A percentile compares a stretch with the other conserved stretches of the same genome.
These are phyloP conservation scores for Xanthia icteritia DNA, from an alignment of 2,888 invertebrate genomes.

Conservation along the genomic window DNA sequence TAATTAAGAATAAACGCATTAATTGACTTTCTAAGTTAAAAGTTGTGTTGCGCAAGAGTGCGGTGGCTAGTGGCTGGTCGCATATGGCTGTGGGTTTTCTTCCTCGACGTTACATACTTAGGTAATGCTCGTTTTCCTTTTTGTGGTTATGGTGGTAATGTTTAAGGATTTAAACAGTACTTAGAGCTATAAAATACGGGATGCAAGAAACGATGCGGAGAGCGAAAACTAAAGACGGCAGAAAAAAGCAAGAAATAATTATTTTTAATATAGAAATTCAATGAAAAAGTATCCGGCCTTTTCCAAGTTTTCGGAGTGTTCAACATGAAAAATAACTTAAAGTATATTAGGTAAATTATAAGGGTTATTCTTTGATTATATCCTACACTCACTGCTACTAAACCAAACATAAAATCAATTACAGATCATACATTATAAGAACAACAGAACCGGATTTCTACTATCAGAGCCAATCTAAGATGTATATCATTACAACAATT, in stretches of 20 bases:
- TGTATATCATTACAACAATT: conserved; percentile 49
- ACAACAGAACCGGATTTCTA: conserved; percentile 24
- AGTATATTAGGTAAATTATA: not conserved
- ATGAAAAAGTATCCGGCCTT: not conserved
- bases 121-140: conserved; percentile 15
- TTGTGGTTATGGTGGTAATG: conserved; percentile 5
- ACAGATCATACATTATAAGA: not conserved
- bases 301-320: not conserved
- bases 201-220: not conserved
- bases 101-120: conserved; percentile 18
- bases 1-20: conserved; percentile 44
- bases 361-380: not conserved
- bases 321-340: not conserved
- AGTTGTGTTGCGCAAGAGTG: conserved; percentile 49
- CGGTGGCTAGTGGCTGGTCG: conserved; percentile 7
- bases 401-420: conserved; percentile 11
- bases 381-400: no score
- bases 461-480: conserved; percentile 45
- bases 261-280: not conserved
- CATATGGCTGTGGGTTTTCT: conserved; percentile 33
- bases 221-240: not conserved
- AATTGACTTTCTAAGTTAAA: conserved; percentile 63
- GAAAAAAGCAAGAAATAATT: not conserved
- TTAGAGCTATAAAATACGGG: not conserved
- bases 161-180: not conserved